These are phyloP conservation scores for Sylvietta virens DNA, from an alignment of 2,113 vertebrate species.

Conservation along the genomic window DNA sequence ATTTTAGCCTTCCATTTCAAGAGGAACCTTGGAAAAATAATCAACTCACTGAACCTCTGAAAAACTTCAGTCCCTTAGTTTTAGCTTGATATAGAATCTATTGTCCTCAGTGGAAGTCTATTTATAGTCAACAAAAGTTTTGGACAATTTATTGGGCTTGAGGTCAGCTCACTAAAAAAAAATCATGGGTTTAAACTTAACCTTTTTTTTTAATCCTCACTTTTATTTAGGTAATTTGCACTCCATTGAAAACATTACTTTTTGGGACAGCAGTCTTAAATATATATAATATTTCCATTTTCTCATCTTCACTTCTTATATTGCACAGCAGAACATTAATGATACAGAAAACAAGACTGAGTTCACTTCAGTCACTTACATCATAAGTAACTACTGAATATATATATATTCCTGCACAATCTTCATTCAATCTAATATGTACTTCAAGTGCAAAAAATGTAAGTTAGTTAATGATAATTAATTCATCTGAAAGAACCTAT, in stretches of 20 bases:
- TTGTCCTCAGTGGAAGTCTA: not conserved
- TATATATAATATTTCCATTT: not conserved
- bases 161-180: not conserved
- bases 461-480: not conserved
- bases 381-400: not conserved
- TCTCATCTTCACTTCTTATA: not conserved
- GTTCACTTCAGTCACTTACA: not conserved
- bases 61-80: not conserved
- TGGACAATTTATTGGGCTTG: not conserved
- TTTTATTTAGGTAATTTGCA: not conserved
- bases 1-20: not conserved
- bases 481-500: not conserved
- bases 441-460: fast-evolving
- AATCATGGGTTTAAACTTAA: not conserved
- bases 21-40: not conserved
- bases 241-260: not conserved
- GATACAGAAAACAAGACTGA: not conserved
- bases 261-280: not conserved
- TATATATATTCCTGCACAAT: not conserved
- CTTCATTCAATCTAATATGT: not conserved
- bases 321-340: not conserved
- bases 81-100: not conserved
- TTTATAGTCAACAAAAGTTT: not conserved
- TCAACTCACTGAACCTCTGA: not conserved
- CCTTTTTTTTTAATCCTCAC: not conserved